These are phyloP conservation scores for Xylocampa areola DNA, from an alignment of 2,888 invertebrate species.

Conservation along the genomic window DNA sequence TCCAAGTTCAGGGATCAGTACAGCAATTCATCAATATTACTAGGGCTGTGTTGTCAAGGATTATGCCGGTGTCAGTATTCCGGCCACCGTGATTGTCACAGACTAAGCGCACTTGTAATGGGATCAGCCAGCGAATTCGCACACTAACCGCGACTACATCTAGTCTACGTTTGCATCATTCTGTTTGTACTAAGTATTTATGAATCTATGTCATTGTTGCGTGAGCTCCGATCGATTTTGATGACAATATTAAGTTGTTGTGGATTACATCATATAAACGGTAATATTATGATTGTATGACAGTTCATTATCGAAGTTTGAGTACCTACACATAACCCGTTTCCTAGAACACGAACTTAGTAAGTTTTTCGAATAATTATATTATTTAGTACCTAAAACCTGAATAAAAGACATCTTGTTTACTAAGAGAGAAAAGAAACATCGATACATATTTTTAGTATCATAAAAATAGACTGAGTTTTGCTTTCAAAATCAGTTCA, in stretches of 20 bases:
- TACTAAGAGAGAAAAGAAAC: too few species aligned
- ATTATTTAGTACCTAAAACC: too few species aligned
- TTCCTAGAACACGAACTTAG: neutral
- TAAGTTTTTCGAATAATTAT: too few species aligned
- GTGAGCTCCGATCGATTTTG: conserved; percentile 1
- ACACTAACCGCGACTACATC: conserved; percentile 1
- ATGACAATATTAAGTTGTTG: neutral
- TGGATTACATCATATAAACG: neutral
- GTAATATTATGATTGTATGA: neutral
- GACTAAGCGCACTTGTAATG: conserved; percentile 31
- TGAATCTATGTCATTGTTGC: conserved; percentile 13
- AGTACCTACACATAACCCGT: neutral
- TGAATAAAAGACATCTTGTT: too few species aligned
- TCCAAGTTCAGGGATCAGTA: conserved; percentile 1
- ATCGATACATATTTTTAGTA: too few species aligned
- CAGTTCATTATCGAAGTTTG: conserved; percentile 1
- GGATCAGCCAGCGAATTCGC: conserved; percentile 15
- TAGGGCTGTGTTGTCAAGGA: conserved; percentile 24
- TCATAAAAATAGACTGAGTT: too few species aligned
- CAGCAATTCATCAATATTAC: conserved; percentile 43
- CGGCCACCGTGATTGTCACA: conserved; percentile 19
- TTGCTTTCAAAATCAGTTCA: too few species aligned
- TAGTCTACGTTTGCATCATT: conserved; percentile 16
- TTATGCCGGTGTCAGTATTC: conserved; percentile 8
- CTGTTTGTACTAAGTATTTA: neutral